Percentiles rank a stretch among this genome's conserved stretches.
These are phyloP conservation scores for Rhyacophila evoluta DNA, from an alignment of 2,888 invertebrate species.

Conservation along the genomic window DNA sequence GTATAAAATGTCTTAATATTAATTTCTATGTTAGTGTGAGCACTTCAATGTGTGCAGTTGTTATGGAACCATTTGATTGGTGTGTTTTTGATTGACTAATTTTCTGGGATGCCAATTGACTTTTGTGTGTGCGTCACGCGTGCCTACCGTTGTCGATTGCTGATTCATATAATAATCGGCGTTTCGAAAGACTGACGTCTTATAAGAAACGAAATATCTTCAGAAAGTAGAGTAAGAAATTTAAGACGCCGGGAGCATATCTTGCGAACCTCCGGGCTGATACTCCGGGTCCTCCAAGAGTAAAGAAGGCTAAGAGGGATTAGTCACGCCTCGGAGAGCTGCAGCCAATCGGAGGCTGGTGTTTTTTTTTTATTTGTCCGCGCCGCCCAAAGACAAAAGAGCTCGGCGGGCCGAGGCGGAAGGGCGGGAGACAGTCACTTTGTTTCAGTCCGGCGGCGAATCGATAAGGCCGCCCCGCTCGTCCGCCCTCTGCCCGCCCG, in stretches of 20 bases:
- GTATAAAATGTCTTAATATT: no score
- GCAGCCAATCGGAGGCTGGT: constrained; percentile 61
- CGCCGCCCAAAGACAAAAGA: constrained; percentile 56
- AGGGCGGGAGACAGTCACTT: constrained; percentile 63
- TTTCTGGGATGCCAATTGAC: no score
- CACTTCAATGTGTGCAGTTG: no score
- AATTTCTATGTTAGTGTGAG: no score
- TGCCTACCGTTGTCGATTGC: no score
- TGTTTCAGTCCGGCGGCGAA: constrained; percentile 63
- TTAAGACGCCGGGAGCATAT: neutral
- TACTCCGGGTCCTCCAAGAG: constrained; percentile 60
- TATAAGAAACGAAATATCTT: no score
- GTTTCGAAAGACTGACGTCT: no score
- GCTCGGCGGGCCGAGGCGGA: constrained; percentile 61
- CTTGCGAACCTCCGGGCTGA: constrained; percentile 64
- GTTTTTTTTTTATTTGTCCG: constrained; percentile 60
- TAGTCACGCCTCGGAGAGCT: constrained; percentile 60
- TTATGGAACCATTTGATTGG: no score
- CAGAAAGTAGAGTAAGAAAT: neutral
- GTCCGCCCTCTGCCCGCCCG: constrained; percentile 28
- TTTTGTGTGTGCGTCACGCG: no score
- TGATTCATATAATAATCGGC: no score
- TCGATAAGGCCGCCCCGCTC: constrained; percentile 60
- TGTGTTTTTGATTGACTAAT: no score
- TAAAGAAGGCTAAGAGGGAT: constrained; percentile 57